Evolutionary conservation across 1,140 invertebrate genomes (phyloP).

Genomic region (Agrypnia vestita): DNA sequence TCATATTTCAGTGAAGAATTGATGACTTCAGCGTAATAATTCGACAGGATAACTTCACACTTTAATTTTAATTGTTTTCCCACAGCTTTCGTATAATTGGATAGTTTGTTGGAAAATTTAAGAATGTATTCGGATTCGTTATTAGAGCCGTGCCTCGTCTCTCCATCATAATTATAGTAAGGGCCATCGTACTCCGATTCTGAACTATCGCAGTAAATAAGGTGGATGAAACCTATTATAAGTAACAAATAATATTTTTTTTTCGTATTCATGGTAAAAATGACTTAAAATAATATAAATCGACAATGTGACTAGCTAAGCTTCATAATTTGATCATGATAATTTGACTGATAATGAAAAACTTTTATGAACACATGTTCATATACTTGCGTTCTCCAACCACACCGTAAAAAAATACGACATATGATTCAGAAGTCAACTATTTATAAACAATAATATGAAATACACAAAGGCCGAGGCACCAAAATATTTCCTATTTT

Average conservation of each 20-base stretch:
- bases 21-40: slow-evolving; percentile 22
- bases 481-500: slow-evolving; percentile 2
- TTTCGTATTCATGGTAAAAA: slow-evolving; percentile 31
- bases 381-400: neutral
- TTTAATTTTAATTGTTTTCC: slow-evolving; percentile 32
- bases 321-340: slow-evolving; percentile 32
- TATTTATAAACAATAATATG: neutral
- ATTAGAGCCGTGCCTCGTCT: slow-evolving; percentile 16
- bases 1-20: slow-evolving; percentile 22
- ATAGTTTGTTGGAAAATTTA: slow-evolving; percentile 30
- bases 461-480: slow-evolving; percentile 10
- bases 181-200: slow-evolving; percentile 34
- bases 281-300: slow-evolving; percentile 14
- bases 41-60: slow-evolving; percentile 44
- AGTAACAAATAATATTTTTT: slow-evolving; percentile 45
- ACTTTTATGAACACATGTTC: neutral
- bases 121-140: slow-evolving; percentile 35
- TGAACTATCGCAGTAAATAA: slow-evolving; percentile 32
- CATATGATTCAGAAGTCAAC: neutral
- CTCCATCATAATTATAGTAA: slow-evolving; percentile 20
- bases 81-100: slow-evolving; percentile 34
- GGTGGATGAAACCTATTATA: slow-evolving; percentile 21
- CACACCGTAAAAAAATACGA: neutral
- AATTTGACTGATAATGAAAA: slow-evolving; percentile 15
- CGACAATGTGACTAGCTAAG: slow-evolving; percentile 15